Percentiles rank a stretch among this genome's conserved stretches.
These are phyloP conservation scores for Puma concolor DNA, from an alignment of 2,113 vertebrate species.

Conservation along the genomic window DNA sequence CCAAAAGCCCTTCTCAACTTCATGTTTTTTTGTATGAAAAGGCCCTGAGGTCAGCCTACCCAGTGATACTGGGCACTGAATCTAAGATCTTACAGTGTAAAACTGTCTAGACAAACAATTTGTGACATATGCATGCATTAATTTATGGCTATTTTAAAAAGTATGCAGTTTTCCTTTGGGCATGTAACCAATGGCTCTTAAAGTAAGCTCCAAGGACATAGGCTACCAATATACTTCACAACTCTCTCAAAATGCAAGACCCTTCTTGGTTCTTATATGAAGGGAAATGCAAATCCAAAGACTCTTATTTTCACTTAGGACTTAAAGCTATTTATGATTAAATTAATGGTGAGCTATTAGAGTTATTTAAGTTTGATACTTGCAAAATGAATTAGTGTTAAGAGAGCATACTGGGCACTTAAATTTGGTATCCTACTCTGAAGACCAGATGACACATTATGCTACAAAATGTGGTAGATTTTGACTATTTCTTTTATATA, in stretches of 20 bases:
- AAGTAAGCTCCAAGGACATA: background rate
- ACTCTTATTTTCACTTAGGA: slow-evolving; percentile 38
- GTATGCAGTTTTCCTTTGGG: background rate
- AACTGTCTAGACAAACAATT: background rate
- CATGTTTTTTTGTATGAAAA: slow-evolving; percentile 3
- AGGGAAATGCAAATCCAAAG: background rate
- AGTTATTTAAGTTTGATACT: slow-evolving; percentile 40
- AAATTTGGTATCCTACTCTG: background rate
- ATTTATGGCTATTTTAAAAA: slow-evolving; percentile 10
- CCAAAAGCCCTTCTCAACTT: background rate
- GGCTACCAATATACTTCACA: background rate
- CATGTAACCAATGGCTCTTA: background rate
- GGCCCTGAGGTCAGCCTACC: background rate
- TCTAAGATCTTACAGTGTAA: background rate
- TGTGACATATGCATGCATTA: background rate
- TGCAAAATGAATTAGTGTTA: slow-evolving; percentile 39
- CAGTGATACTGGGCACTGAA: background rate
- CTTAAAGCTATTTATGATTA: background rate
- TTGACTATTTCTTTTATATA: slow-evolving; percentile 37
- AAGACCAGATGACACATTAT: background rate
- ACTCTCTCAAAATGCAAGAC: background rate
- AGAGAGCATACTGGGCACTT: background rate
- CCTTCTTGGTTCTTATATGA: background rate
- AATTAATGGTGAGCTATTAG: slow-evolving; percentile 27
- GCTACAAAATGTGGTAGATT: background rate